Percentiles rank a stretch among this genome's conserved stretches.
Conservation (phyloP, 2,888 invertebrate genomes). For the Cosmia pyralina region DNA sequence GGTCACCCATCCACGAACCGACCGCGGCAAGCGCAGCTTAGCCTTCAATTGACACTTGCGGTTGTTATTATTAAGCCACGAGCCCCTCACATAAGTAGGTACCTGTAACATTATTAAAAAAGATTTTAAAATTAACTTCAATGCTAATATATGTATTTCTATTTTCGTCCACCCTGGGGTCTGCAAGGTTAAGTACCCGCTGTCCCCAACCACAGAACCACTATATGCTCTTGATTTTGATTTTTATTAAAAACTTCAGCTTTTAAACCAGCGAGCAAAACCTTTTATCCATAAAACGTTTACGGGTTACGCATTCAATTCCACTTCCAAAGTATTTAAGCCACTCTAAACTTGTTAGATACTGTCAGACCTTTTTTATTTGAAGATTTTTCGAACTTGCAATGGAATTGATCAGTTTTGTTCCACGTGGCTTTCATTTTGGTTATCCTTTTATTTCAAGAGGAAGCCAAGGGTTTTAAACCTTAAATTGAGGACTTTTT, state of each 20-base stretch:
- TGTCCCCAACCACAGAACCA: conserved; percentile 10
- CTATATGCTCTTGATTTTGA: conserved; percentile 31
- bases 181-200: background rate
- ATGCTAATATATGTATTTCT: background rate
- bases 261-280: conserved; percentile 24
- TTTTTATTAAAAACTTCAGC: conserved; percentile 32
- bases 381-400: background rate
- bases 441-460: background rate
- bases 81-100: no score
- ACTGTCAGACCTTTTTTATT: conserved; percentile 21
- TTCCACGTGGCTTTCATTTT: background rate
- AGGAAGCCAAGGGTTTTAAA: background rate
- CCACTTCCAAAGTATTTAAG: conserved; percentile 49
- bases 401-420: conserved; percentile 30
- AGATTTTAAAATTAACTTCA: background rate
- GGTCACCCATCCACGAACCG: no score
- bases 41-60: no score
- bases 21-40: no score
- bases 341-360: conserved; percentile 25
- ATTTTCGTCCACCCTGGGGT: background rate
- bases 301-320: conserved; percentile 47
- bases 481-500: conserved; percentile 3
- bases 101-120: no score
- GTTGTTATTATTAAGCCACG: no score
- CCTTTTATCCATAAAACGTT: conserved; percentile 36